These are phyloP conservation scores for Catocala fraxini DNA, from an alignment of 2,888 invertebrate genomes.

Conservation along the genomic window DNA sequence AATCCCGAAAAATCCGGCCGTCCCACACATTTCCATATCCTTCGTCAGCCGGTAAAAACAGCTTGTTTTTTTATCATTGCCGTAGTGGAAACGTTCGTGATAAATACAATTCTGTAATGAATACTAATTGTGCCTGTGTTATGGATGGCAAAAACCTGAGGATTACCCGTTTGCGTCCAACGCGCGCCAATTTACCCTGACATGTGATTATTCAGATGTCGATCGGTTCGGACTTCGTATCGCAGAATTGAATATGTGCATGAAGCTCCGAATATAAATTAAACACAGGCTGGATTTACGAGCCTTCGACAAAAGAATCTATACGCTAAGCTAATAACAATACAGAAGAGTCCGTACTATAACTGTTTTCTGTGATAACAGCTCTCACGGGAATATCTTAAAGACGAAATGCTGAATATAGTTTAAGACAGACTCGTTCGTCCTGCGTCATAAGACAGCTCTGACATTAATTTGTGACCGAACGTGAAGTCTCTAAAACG, in stretches of 20 bases:
- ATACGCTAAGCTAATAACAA: constrained; percentile 33
- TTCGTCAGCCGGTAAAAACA: constrained; percentile 22
- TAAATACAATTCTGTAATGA: constrained; percentile 34
- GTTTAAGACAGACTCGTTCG: neutral
- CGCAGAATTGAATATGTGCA: constrained; percentile 53
- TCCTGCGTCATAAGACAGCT: no score
- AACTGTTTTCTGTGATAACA: constrained; percentile 20
- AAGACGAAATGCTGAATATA: constrained; percentile 8
- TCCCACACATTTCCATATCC: constrained; percentile 31
- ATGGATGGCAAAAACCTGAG: constrained; percentile 32
- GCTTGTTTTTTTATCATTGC: constrained; percentile 25
- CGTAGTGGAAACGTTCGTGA: constrained; percentile 21
- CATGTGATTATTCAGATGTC: constrained; percentile 59
- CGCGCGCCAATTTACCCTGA: constrained; percentile 46
- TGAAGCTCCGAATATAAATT: constrained; percentile 56
- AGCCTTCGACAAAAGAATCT: constrained; percentile 38
- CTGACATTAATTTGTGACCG: no score
- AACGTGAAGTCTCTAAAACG: no score
- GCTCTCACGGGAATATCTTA: neutral
- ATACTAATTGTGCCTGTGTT: constrained; percentile 37
- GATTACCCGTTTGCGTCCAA: constrained; percentile 32
- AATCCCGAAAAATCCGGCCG: constrained; percentile 28
- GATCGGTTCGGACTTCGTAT: constrained; percentile 42
- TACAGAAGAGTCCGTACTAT: constrained; percentile 25
- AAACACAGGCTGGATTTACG: constrained; percentile 49